Percentiles rank a stretch among this genome's conserved stretches.
Conservation (phyloP, 2,888 invertebrate genomes). For the Kryphioiulus occultus region DNA sequence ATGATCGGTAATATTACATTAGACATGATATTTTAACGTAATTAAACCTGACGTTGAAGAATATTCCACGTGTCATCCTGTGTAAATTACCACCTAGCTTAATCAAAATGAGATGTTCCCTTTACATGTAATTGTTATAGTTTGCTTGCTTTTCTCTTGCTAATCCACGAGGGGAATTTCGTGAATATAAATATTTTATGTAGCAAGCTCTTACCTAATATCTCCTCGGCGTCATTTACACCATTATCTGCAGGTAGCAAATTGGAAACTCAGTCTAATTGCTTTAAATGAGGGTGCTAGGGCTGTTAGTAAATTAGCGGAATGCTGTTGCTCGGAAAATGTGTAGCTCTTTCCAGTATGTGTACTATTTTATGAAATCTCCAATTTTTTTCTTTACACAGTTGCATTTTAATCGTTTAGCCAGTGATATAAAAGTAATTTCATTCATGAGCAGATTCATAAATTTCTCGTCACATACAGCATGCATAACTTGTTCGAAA, state of each 20-base stretch:
- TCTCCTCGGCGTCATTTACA: not conserved
- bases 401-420: no score
- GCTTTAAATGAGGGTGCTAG: not conserved
- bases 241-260: not conserved
- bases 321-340: not conserved
- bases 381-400: no score
- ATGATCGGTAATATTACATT: not conserved
- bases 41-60: not conserved
- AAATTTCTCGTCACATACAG: no score
- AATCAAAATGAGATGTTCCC: not conserved
- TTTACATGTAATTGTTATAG: not conserved
- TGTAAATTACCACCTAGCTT: not conserved
- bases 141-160: not conserved
- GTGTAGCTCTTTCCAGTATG: not conserved
- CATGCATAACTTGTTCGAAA: no score
- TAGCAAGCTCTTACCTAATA: not conserved
- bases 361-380: not conserved
- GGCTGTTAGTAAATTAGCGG: not conserved
- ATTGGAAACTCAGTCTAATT: not conserved
- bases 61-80: not conserved
- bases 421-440: no score
- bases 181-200: not conserved
- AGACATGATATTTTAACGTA: not conserved
- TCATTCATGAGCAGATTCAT: no score
- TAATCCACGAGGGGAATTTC: not conserved